Conservation (phyloP, 2,113 vertebrate genomes). For the Pollimyrus isidori region DNA sequence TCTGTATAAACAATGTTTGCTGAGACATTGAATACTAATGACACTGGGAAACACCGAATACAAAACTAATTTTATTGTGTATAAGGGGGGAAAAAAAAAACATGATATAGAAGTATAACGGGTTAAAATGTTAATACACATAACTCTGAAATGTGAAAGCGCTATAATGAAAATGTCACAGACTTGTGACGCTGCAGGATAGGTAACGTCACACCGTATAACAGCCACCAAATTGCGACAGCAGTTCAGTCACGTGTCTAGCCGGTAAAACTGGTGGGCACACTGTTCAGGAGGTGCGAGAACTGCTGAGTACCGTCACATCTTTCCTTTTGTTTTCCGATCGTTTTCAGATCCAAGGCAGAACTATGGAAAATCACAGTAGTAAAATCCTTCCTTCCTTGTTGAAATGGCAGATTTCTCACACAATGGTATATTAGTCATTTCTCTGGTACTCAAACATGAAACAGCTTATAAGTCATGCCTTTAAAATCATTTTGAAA, state of each 20-base stretch:
- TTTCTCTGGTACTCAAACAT: background rate
- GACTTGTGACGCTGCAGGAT: background rate
- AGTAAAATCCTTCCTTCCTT: background rate
- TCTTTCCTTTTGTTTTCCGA: background rate
- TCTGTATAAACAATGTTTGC: background rate
- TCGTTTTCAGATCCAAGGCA: background rate
- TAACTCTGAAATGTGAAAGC: background rate
- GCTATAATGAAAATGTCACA: background rate
- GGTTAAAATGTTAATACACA: background rate
- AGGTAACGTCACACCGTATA: background rate
- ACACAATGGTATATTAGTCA: background rate
- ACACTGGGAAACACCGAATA: background rate
- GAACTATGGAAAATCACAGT: background rate
- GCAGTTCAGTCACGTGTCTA: background rate
- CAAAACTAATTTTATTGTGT: conserved; percentile 1
- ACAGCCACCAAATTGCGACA: background rate
- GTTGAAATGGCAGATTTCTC: background rate
- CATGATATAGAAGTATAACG: background rate
- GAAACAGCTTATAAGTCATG: background rate
- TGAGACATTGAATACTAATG: background rate
- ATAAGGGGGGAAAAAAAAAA: background rate
- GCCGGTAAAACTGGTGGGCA: background rate
- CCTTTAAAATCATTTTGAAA: background rate
- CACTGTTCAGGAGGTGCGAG: background rate
- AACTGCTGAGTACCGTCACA: background rate